phyloP scores from a whole-genome alignment of 2,113 vertebrate genomes.

The Plotosus lineatus region DNA sequence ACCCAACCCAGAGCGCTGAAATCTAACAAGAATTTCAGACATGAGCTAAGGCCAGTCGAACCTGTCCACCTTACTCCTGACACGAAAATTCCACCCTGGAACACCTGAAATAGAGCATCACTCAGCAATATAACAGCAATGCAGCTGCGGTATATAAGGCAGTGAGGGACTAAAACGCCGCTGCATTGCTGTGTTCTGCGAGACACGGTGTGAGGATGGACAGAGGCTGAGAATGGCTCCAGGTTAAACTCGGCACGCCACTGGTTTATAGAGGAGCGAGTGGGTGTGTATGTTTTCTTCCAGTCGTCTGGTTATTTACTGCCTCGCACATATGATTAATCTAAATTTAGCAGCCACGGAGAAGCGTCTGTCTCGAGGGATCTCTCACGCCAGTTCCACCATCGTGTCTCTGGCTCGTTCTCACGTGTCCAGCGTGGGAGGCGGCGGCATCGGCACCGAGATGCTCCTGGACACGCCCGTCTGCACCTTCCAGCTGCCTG shows the following conservation, averaged over 20 bases:
- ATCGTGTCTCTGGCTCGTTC: constrained; percentile 92
- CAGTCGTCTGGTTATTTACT: neutral
- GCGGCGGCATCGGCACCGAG: constrained; percentile 74
- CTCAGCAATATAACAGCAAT: no score
- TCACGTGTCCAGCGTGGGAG: constrained; percentile 85
- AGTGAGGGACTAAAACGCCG: neutral
- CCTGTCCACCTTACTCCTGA: neutral
- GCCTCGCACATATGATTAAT: neutral
- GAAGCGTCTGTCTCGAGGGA: constrained; percentile 89
- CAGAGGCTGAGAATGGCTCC: neutral
- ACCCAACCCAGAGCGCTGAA: neutral
- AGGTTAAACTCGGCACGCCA: neutral
- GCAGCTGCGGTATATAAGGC: neutral
- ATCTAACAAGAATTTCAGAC: neutral
- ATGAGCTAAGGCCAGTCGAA: no score
- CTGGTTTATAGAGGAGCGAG: neutral
- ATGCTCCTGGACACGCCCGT: constrained; percentile 90
- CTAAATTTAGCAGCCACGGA: constrained; percentile 68
- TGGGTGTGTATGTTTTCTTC: neutral
- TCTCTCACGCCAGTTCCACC: constrained; percentile 93
- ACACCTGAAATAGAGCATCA: neutral
- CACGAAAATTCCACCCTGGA: neutral
- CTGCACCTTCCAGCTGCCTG: constrained; percentile 97
- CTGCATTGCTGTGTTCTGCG: neutral
- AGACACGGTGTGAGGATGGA: neutral